Base-by-base conservation (phyloP, 2,797 vertebrate species). In the Alca torda region DNA sequence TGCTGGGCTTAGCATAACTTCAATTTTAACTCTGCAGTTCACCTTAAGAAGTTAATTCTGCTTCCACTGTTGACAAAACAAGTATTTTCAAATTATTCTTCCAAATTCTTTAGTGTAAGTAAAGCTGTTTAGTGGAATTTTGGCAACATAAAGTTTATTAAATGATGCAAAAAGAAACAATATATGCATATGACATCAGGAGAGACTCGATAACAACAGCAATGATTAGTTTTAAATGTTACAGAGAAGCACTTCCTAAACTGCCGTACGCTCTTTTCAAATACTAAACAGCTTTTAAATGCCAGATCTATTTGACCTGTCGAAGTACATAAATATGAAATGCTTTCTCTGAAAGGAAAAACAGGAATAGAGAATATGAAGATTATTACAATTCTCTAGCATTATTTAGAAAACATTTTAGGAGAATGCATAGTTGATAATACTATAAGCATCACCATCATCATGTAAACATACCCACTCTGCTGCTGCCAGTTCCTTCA, bases 401-500 rank as follows among this genome's bases (percentile, higher is more conserved):
- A 64, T 46, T 67, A n/a, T 61, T 90, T 16, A 73, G 87, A 67
- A 43, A 57, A 54, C 35, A 39, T 72, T 84, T 84, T 2, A 92
- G 48, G 46, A 46, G 48, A 60, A 53, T 23, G 43, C 54, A 61
- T 0, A 14, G 30, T 18, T 88, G 56, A 30, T 90, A 60, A 74
- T 8, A 3, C 35, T 12, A 6, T 6, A 24, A 67, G 11, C n/a
- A 46, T 7, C 21, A 14, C 13, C 4, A 25, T 2, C 41, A 48
- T 3, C 54, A 39, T 3, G 12, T 19, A 59, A 84, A 98, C 99
- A 4, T 99, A 99, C 99, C 99, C 99, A 98, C 94, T 97, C 96
- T 28, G 90, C 70, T 92, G 98, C 97, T 9, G 99, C 99, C 48
- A 95, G 95, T 76, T 99, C 98, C 98, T 98, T 99, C 98, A 99